A percentile compares a stretch with the other conserved stretches of the same genome.
Evolutionary conservation across 2,888 invertebrate genomes (phyloP).

Genomic region (Ormyrus nitidulus): DNA sequence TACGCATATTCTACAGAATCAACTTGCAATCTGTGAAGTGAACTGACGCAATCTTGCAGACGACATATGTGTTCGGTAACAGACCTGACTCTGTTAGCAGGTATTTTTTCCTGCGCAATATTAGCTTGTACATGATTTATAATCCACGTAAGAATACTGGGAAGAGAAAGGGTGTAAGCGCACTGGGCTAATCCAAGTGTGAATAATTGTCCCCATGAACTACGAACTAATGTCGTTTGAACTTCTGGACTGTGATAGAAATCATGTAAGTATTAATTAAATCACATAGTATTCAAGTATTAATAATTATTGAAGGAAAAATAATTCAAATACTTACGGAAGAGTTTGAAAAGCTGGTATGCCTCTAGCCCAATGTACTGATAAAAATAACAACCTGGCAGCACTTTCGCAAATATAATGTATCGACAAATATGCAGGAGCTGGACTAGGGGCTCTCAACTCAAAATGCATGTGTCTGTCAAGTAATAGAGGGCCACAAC

Average conservation of each 20-base stretch:
- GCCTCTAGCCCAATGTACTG: constrained; percentile 92
- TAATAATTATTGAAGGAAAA: background rate
- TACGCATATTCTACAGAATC: constrained; percentile 92
- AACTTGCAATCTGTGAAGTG: constrained; percentile 85
- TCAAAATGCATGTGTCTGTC: constrained; percentile 85
- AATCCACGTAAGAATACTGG: constrained; percentile 89
- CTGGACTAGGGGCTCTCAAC: constrained; percentile 85
- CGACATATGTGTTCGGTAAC: constrained; percentile 88
- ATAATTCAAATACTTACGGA: constrained; percentile 77
- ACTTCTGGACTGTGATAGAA: constrained; percentile 82
- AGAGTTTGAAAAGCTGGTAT: constrained; percentile 89
- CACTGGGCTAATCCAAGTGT: constrained; percentile 93
- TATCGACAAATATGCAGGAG: constrained; percentile 92
- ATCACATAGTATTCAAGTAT: background rate
- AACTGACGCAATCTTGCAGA: constrained; percentile 88
- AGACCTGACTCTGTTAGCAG: constrained; percentile 85
- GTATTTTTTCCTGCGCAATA: constrained; percentile 85
- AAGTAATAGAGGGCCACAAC: constrained; percentile 81
- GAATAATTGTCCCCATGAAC: constrained; percentile 95
- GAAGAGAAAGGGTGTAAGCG: constrained; percentile 85
- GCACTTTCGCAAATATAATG: constrained; percentile 98
- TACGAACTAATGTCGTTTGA: constrained; percentile 89
- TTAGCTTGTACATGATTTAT: constrained; percentile 87
- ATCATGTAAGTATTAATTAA: background rate
- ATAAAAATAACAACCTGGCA: constrained; percentile 91